A percentile compares a stretch with the other conserved stretches of the same genome.
These are phyloP conservation scores for Fringilla coelebs DNA, from an alignment of 2,797 vertebrate species.

Conservation along the genomic window DNA sequence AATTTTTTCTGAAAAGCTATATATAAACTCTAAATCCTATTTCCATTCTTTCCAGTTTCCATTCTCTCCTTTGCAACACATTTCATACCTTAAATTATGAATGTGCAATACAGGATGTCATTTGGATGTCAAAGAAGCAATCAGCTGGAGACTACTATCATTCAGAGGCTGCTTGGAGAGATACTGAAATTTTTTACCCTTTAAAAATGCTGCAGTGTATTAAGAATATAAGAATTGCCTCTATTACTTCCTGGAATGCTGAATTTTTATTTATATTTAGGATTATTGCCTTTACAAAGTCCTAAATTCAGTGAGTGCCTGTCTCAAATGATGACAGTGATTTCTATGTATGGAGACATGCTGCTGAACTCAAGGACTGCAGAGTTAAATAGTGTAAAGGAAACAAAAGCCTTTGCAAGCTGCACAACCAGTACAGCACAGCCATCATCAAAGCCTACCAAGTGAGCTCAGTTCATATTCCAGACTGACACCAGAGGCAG, in stretches of 20 bases:
- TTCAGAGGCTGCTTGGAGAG: conserved; percentile 25
- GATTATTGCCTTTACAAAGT: conserved; percentile 45
- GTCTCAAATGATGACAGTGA: conserved; percentile 27
- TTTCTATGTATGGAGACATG: not conserved
- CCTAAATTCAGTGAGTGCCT: conserved; percentile 31
- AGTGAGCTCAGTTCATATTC: not conserved
- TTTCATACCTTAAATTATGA: conserved; percentile 12
- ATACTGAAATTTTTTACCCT: not conserved
- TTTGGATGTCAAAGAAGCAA: conserved; percentile 43
- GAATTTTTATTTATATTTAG: conserved; percentile 53
- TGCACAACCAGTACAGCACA: not conserved
- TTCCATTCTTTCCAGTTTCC: not conserved
- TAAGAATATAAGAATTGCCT: conserved; percentile 20
- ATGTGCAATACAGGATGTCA: not conserved
- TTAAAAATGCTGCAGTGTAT: conserved; percentile 15
- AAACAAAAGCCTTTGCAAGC: not conserved
- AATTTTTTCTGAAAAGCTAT: not conserved
- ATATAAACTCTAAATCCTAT: not conserved
- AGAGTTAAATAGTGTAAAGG: not conserved
- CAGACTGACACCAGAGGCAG: not conserved
- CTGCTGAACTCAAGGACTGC: not conserved
- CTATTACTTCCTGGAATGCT: conserved; percentile 15
- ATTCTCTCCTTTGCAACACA: not conserved
- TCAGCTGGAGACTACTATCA: conserved; percentile 34
- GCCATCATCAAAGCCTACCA: not conserved